phyloP scores from a whole-genome alignment of 2,888 invertebrate species.

The Melanostoma mellinum region DNA sequence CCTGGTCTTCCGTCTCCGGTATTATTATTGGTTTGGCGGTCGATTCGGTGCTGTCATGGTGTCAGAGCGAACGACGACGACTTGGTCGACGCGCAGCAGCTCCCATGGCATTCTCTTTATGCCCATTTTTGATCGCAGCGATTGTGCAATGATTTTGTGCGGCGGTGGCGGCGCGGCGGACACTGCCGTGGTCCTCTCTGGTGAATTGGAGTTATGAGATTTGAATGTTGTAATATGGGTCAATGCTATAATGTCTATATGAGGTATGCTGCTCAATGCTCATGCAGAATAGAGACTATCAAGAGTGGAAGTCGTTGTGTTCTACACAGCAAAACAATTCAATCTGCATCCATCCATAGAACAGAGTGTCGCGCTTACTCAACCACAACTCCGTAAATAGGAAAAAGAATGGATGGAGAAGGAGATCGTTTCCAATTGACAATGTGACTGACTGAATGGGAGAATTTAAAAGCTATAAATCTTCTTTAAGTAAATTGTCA shows the following conservation, averaged over 20 bases:
- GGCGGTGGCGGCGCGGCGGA: slow-evolving; percentile 21
- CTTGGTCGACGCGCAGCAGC: neutral
- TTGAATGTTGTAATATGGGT: slow-evolving; percentile 61
- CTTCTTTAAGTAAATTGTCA: slow-evolving; percentile 71
- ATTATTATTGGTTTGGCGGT: slow-evolving; percentile 9
- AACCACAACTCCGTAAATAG: slow-evolving; percentile 46
- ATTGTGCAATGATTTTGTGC: slow-evolving; percentile 59
- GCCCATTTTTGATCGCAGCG: slow-evolving; percentile 46
- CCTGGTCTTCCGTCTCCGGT: slow-evolving; percentile 35
- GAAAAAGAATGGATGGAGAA: slow-evolving; percentile 46
- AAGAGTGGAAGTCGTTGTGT: slow-evolving; percentile 6
- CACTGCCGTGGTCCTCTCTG: slow-evolving; percentile 14
- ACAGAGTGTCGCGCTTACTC: slow-evolving; percentile 36
- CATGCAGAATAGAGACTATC: slow-evolving; percentile 21
- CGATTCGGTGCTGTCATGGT: neutral
- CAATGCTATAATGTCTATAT: slow-evolving; percentile 58
- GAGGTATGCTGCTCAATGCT: slow-evolving; percentile 13
- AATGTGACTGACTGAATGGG: slow-evolving; percentile 55
- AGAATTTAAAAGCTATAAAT: slow-evolving; percentile 71
- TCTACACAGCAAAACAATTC: slow-evolving; percentile 1
- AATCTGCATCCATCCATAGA: slow-evolving; percentile 43
- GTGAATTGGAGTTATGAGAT: slow-evolving; percentile 59
- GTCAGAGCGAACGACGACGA: neutral
- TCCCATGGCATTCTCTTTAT: slow-evolving; percentile 56
- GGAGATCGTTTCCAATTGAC: slow-evolving; percentile 62